phyloP scores from a whole-genome alignment of 2,113 vertebrate species.

The Gymnobelideus leadbeateri region DNA sequence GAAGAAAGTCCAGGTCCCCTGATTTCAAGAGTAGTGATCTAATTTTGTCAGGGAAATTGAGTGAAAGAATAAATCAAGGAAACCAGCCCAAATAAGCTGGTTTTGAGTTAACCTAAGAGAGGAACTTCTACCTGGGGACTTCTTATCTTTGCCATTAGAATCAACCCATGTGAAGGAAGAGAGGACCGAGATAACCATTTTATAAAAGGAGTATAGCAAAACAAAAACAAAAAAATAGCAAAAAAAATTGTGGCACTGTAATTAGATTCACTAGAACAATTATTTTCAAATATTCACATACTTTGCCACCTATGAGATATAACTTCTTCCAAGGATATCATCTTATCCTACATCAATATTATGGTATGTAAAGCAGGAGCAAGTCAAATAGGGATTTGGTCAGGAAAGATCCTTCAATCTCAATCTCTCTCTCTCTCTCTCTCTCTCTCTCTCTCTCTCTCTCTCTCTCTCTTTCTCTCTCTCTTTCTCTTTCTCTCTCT shows the following conservation, averaged over 20 bases:
- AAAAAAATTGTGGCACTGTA: background rate
- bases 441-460: no score
- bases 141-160: background rate
- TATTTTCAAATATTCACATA: background rate
- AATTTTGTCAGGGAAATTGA: background rate
- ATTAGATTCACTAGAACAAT: background rate
- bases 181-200: background rate
- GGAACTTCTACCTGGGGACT: background rate
- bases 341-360: background rate
- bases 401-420: no score
- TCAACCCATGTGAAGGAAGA: background rate
- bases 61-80: background rate
- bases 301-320: background rate
- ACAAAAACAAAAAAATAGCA: background rate
- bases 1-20: background rate
- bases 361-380: background rate
- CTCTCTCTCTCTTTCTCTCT: background rate
- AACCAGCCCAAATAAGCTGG: background rate
- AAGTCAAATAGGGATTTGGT: no score
- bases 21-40: background rate
- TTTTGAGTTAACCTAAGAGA: background rate
- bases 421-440: no score
- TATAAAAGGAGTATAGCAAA: background rate
- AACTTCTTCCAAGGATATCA: background rate
- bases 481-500: no score